phyloP scores from a whole-genome alignment of 2,888 invertebrate species.

The Herminia tarsipennalis region DNA sequence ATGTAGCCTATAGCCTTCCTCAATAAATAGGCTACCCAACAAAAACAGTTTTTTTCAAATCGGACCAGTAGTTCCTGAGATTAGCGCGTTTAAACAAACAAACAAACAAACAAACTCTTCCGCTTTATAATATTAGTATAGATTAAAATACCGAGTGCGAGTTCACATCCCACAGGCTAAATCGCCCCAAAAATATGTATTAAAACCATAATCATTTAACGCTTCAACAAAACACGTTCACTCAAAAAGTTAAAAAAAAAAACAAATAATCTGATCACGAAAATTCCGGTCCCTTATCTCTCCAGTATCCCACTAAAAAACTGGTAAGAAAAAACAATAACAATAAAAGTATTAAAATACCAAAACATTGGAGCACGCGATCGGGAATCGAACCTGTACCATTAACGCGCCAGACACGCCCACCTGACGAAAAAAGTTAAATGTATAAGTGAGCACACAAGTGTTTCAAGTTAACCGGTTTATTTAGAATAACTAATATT shows the following conservation, averaged over 20 bases:
- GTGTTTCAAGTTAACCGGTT: constrained; percentile 4
- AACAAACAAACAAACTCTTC: too few relatives aligned
- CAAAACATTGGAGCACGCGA: constrained; percentile 72
- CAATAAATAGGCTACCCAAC: too few relatives aligned
- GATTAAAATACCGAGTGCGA: too few relatives aligned
- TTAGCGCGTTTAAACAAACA: too few relatives aligned
- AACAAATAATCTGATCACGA: constrained; percentile 29
- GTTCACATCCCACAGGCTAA: too few relatives aligned
- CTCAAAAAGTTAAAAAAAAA: constrained; percentile 7
- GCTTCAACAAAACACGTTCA: not conserved
- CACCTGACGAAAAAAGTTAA: constrained; percentile 62
- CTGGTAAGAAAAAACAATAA: constrained; percentile 45
- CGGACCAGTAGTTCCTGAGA: too few relatives aligned
- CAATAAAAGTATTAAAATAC: constrained; percentile 61
- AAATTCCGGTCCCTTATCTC: constrained; percentile 46
- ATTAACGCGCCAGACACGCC: constrained; percentile 74
- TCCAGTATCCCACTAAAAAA: constrained; percentile 36
- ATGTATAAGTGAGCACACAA: constrained; percentile 46
- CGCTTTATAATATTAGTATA: too few relatives aligned
- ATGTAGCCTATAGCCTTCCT: too few relatives aligned
- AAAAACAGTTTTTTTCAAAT: too few relatives aligned
- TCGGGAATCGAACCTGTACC: constrained; percentile 71
- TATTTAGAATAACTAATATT: too few relatives aligned
- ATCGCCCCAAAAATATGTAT: not conserved
- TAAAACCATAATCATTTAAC: not conserved